Evolutionary conservation across 2,888 invertebrate species (phyloP).

Genomic region (Drosophila ustulata): DNA sequence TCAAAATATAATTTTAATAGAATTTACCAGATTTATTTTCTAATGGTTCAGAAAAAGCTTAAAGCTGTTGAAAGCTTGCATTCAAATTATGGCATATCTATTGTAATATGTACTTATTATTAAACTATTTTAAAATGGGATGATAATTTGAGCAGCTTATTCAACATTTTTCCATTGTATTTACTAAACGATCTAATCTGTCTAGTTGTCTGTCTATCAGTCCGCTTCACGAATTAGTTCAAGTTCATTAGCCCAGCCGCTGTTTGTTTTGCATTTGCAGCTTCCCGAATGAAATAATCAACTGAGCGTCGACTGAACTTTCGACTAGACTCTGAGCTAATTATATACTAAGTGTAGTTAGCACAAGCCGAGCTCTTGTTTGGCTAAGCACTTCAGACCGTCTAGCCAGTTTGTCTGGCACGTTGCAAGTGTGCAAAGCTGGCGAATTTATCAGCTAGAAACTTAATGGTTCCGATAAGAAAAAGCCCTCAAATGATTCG

Average conservation of each 20-base stretch:
- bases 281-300: conserved; percentile 42
- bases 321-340: conserved; percentile 46
- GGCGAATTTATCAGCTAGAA: conserved; percentile 25
- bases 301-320: conserved; percentile 54
- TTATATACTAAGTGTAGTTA: conserved; percentile 4
- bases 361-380: conserved; percentile 11
- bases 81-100: background rate
- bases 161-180: background rate
- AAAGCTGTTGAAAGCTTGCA: background rate
- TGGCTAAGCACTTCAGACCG: conserved; percentile 28
- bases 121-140: background rate
- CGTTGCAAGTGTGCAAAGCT: conserved; percentile 30
- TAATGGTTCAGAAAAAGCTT: background rate
- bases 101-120: background rate
- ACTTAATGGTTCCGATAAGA: conserved; percentile 16
- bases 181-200: background rate
- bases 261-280: conserved; percentile 4
- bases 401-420: conserved; percentile 63
- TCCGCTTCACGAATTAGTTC: conserved; percentile 56
- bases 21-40: background rate
- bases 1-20: too few relatives aligned
- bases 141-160: background rate
- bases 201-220: background rate
- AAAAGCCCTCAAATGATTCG: conserved; percentile 16
- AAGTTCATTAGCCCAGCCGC: conserved; percentile 62